Evolutionary conservation across 2,888 invertebrate species (phyloP).

Genomic region (Leptinotarsa haldemani): DNA sequence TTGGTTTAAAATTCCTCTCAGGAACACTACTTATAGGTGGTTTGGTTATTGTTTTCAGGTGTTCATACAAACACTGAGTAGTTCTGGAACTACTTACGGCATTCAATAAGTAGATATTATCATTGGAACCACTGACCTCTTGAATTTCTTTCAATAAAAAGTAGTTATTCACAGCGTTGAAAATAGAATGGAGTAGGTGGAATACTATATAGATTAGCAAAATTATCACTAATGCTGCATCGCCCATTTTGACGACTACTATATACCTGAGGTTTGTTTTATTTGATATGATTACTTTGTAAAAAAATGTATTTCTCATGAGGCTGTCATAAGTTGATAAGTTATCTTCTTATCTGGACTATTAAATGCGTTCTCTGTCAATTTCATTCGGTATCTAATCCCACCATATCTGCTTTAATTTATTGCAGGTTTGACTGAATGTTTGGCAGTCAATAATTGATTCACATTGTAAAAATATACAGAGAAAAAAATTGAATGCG

Average conservation of each 20-base stretch:
- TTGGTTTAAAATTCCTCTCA: not conserved
- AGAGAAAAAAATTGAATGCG: too few relatives aligned
- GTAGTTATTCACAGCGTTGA: conserved; percentile 19
- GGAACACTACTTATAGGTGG: not conserved
- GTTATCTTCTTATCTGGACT: not conserved
- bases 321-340: not conserved
- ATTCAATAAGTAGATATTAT: conserved; percentile 4
- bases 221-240: conserved; percentile 9
- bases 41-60: conserved; percentile 1
- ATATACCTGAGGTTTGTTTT: not conserved
- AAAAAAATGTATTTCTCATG: not conserved
- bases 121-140: not conserved
- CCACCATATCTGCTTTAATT: not conserved
- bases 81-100: conserved; percentile 19
- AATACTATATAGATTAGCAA: conserved; percentile 26
- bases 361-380: not conserved
- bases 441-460: not conserved
- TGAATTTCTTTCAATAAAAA: conserved; percentile 5
- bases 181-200: conserved; percentile 7
- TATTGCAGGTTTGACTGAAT: not conserved
- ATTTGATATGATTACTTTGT: not conserved
- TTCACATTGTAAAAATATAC: too few relatives aligned
- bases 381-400: not conserved
- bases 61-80: not conserved
- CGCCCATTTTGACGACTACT: conserved; percentile 14